Evolutionary conservation across 2,888 invertebrate species (phyloP).

Genomic region (Scrobipalpa atriplicella): DNA sequence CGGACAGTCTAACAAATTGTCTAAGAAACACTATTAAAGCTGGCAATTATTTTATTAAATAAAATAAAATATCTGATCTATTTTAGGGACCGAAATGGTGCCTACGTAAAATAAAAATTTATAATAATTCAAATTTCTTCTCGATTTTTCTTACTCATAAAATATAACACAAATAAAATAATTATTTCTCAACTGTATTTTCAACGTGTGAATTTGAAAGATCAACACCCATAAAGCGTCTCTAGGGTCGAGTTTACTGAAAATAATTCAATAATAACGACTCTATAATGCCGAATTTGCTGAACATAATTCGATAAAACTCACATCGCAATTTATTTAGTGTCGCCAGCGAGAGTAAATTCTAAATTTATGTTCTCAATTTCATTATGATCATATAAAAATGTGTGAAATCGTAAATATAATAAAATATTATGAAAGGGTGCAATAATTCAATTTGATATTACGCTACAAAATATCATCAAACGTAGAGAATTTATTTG

Average conservation of each 20-base stretch:
- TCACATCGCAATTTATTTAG: constrained; percentile 37
- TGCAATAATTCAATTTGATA: neutral
- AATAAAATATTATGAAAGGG: constrained; percentile 27
- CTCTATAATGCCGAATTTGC: constrained; percentile 8
- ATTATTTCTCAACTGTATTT: neutral
- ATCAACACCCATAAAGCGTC: constrained; percentile 9
- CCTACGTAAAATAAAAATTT: too few relatives aligned
- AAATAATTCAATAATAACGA: constrained; percentile 35
- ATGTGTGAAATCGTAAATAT: constrained; percentile 30
- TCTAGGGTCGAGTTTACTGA: constrained; percentile 24
- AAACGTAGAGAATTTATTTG: too few relatives aligned
- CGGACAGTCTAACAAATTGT: too few relatives aligned
- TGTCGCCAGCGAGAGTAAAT: constrained; percentile 36
- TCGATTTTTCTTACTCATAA: too few relatives aligned
- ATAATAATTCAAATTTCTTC: too few relatives aligned
- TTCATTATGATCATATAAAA: constrained; percentile 49
- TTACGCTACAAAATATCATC: too few relatives aligned
- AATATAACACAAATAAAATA: neutral
- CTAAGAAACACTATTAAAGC: too few relatives aligned
- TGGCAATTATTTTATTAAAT: too few relatives aligned
- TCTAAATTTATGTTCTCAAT: constrained; percentile 50
- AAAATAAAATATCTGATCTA: too few relatives aligned
- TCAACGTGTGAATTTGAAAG: neutral
- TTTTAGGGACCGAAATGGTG: too few relatives aligned
- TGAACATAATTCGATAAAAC: constrained; percentile 18